These are phyloP conservation scores for Spisula solida DNA, from an alignment of 2,888 invertebrate genomes.

Conservation along the genomic window DNA sequence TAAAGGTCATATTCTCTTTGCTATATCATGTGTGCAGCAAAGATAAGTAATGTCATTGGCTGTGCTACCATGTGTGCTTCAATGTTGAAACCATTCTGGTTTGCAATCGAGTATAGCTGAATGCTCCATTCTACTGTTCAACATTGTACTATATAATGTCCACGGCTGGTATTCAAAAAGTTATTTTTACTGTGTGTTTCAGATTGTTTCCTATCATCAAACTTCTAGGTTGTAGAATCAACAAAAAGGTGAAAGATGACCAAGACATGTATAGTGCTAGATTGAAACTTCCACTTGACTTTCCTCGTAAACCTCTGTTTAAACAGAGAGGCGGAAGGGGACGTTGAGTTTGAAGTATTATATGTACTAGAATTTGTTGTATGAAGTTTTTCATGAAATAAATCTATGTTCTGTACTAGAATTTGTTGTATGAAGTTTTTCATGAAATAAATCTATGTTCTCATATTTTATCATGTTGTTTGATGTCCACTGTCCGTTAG, in stretches of 20 bases:
- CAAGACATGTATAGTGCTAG: conserved; percentile 10
- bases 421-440: background rate
- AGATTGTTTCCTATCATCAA: conserved; percentile 35
- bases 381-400: background rate
- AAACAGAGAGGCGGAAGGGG: conserved; percentile 10
- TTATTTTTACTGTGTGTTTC: conserved; percentile 13
- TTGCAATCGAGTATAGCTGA: too few relatives aligned
- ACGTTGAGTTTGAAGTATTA: background rate
- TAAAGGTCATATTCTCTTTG: background rate
- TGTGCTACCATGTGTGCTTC: background rate
- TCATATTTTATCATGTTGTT: background rate
- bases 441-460: background rate
- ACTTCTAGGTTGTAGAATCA: conserved; percentile 44
- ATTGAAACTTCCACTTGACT: conserved; percentile 48
- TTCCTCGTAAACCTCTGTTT: conserved; percentile 37
- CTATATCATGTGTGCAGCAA: background rate
- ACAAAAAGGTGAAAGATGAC: conserved; percentile 21
- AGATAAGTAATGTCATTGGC: background rate
- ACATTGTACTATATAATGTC: too few relatives aligned
- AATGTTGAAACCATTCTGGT: too few relatives aligned
- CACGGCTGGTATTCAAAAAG: too few relatives aligned
- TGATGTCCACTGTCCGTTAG: background rate
- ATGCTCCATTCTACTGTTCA: background rate
- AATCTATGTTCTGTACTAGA: background rate
- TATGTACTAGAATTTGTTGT: background rate